Evolutionary conservation across 1,140 invertebrate species (phyloP).

Genomic region (Octopus sinensis): DNA sequence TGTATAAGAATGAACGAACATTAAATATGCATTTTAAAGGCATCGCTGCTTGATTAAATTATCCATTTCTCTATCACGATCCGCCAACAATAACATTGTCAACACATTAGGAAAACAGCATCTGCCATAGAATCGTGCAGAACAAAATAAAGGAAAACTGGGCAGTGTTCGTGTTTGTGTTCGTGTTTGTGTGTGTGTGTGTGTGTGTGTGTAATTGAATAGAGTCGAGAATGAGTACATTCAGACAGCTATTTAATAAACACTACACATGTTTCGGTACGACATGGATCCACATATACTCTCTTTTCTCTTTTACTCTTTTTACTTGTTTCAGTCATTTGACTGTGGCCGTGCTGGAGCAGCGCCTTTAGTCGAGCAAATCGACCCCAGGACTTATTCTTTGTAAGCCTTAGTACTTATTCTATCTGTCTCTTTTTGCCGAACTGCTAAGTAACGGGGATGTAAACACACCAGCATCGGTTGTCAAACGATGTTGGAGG

Average conservation of each 20-base stretch:
- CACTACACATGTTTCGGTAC: neutral
- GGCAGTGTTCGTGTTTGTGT: neutral
- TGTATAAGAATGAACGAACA: neutral
- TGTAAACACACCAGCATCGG: no score
- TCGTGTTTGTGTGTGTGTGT: neutral
- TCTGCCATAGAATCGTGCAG: neutral
- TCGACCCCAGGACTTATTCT: neutral
- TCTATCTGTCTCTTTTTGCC: no score
- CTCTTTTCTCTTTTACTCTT: neutral
- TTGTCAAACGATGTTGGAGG: no score
- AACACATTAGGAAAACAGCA: neutral
- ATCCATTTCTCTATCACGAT: neutral
- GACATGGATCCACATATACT: neutral
- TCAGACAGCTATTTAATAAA: neutral
- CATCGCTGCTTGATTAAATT: neutral
- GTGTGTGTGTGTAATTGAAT: constrained; percentile 3
- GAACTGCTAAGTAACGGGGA: no score
- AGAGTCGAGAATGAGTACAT: neutral
- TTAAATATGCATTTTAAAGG: neutral
- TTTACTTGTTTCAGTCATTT: neutral
- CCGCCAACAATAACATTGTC: neutral
- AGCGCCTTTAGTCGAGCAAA: neutral
- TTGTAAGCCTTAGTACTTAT: neutral
- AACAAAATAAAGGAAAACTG: neutral
- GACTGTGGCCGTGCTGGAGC: neutral